phyloP scores from a whole-genome alignment of 2,888 invertebrate genomes.

The Teleogryllus oceanicus region DNA sequence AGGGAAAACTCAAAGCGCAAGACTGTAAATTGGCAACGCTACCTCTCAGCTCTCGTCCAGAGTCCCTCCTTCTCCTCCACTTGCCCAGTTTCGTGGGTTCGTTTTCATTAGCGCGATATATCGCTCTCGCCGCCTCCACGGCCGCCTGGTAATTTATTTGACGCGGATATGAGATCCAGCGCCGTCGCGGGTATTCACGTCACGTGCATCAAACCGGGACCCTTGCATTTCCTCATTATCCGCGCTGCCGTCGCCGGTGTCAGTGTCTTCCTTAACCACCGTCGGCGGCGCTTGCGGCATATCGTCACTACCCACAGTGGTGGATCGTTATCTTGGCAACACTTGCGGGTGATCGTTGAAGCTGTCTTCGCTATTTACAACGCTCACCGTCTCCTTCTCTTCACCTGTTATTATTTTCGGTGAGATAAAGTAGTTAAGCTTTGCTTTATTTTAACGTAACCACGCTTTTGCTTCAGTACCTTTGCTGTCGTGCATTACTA shows the following conservation, averaged over 20 bases:
- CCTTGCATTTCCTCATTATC: constrained; percentile 6
- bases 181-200: background rate
- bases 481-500: too few species aligned
- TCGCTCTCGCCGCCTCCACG: background rate
- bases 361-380: too few species aligned
- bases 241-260: background rate
- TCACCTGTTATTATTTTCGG: too few species aligned
- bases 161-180: constrained; percentile 9
- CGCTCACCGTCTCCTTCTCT: too few species aligned
- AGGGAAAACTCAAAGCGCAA: too few species aligned
- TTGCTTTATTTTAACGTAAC: too few species aligned
- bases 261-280: background rate
- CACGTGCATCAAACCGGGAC: background rate
- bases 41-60: background rate
- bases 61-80: background rate
- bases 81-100: background rate
- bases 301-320: too few species aligned
- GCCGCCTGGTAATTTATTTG: background rate
- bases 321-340: too few species aligned
- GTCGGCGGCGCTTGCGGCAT: too few species aligned
- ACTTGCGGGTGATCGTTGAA: too few species aligned
- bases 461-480: too few species aligned
- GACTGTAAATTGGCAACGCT: background rate
- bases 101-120: constrained; percentile 18
- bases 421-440: too few species aligned